Base-by-base conservation (phyloP, 2,888 invertebrate species). In the Creontiades dilutus region DNA sequence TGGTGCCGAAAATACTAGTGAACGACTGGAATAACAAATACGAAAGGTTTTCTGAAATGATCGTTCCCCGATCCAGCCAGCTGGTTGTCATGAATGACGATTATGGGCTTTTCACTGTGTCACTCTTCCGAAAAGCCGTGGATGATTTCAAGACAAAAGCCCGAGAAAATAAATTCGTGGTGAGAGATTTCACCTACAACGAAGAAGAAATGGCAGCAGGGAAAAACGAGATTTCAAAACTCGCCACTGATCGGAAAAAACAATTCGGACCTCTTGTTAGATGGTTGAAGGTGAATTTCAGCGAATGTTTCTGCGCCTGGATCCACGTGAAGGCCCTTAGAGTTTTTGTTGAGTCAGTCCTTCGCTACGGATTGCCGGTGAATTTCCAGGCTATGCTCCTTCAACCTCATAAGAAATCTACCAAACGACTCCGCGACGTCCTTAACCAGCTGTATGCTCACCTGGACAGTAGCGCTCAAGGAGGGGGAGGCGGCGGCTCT, bases 201-300 rank as follows among this genome's bases (percentile, higher is more conserved):
- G 99, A 99, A 94, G 98, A 98, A 92, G 98, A 98, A 93, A 94
- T 99, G 92, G 97, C 97, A 89, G 99, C 98, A 92, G 99, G 99
- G 91, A 99, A 98, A 94, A 98, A 97, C 94, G 99, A 99, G 94
- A 97, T 99, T 93, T 98, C 98, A 92, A 98, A 98, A 93, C 95
- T 99, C 91, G 98, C 98, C 92, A 98, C 98, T 89, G 99, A 99
- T 94, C 99, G 99, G 95, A 99, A 99, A 95, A 99, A 99, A 94
- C 98, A 99, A 94, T 99, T 98, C 94, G 98, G 99, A 90, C 99
- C 99, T 0, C 94, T 99, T 92, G 99, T 99, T 91, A 95, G 99
- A 93, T 99, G 99, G 99, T 94, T 99, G 93, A 99, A 99, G 94
- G 99, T 99, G 91, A 99, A 99, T 95, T 99, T 99, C 95, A 99